phyloP scores from a whole-genome alignment of 2,113 vertebrate species.

The Scartelaos histophorus region DNA sequence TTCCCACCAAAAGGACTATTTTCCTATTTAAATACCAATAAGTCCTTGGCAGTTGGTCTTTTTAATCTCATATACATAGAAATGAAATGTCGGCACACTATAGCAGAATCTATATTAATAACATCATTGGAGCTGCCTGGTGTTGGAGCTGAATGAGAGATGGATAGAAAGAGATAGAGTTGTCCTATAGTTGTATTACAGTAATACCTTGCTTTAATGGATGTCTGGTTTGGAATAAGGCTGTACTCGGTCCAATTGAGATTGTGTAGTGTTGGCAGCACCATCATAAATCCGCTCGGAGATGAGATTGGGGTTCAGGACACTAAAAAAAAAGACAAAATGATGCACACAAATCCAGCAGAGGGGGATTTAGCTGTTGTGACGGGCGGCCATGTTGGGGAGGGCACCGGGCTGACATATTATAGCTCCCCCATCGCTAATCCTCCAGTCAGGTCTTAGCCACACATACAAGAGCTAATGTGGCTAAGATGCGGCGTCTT shows the following conservation, averaged over 20 bases:
- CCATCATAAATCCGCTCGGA: conserved; percentile 64
- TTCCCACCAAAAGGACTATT: background rate
- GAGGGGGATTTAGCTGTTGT: conserved; percentile 65
- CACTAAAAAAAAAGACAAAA: conserved; percentile 64
- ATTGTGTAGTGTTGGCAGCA: conserved; percentile 63
- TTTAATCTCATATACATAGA: conserved; percentile 61
- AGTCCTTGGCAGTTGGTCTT: conserved; percentile 31
- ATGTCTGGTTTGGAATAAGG: conserved; percentile 69
- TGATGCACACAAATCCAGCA: conserved; percentile 64
- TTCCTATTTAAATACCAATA: conserved; percentile 41
- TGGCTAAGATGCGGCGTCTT: conserved; percentile 49
- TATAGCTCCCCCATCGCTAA: conserved; percentile 44
- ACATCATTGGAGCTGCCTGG: conserved; percentile 36
- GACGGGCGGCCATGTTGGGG: conserved; percentile 10
- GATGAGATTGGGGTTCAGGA: conserved; percentile 71
- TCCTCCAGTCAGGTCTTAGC: conserved; percentile 48
- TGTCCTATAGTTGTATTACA: conserved; percentile 69
- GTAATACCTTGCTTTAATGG: conserved; percentile 72
- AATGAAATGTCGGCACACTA: conserved; percentile 56
- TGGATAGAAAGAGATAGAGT: conserved; percentile 55
- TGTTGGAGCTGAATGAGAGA: conserved; percentile 49
- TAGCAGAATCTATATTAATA: conserved; percentile 60
- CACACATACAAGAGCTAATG: conserved; percentile 42
- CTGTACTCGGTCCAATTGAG: conserved; percentile 67
- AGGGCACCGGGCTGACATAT: conserved; percentile 38